phyloP scores from a whole-genome alignment of 2,113 vertebrate genomes.

The Eulemur rufifrons region DNA sequence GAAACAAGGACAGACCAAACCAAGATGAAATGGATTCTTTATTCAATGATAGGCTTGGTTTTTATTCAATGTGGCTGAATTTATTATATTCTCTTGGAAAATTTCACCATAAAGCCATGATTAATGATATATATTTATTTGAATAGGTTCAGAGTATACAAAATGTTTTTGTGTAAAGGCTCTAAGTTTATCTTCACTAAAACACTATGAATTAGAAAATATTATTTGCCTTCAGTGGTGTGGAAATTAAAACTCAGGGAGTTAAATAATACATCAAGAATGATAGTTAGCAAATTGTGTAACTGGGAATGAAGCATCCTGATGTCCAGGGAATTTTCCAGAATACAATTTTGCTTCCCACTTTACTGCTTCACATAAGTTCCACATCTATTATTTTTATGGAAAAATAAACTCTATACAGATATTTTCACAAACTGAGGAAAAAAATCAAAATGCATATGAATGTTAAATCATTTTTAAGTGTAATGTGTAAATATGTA shows the following conservation, averaged over 20 bases:
- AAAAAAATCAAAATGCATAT: neutral
- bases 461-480: neutral
- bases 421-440: neutral
- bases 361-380: neutral
- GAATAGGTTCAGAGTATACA: neutral
- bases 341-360: neutral
- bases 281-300: neutral
- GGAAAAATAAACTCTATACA: neutral
- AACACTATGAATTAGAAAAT: neutral
- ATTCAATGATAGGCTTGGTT: neutral
- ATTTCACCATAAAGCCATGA: neutral
- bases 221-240: neutral
- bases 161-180: neutral
- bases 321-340: neutral
- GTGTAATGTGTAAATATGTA: neutral
- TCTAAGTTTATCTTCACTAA: neutral
- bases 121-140: neutral
- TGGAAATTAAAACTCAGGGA: neutral
- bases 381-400: neutral
- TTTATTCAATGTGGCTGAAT: neutral
- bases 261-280: neutral
- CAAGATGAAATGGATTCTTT: conserved; percentile 2
- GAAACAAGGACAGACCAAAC: neutral
- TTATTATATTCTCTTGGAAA: neutral
- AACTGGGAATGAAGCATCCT: neutral